phyloP scores from a whole-genome alignment of 2,888 invertebrate species.

The Ctena decussata region DNA sequence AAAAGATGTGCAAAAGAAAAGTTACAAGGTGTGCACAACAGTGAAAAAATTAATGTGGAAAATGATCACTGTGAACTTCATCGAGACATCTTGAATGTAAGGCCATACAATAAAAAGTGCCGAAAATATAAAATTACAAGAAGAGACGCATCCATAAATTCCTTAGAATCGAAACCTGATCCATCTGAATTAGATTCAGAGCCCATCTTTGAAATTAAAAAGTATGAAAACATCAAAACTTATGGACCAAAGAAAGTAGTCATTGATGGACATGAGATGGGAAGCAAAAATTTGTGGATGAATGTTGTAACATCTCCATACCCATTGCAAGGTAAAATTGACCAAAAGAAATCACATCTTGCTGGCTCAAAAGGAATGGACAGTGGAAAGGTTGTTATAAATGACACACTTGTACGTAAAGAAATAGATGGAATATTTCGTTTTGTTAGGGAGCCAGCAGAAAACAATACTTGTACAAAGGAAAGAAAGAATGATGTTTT shows the following conservation, averaged over 20 bases:
- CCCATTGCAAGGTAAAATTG: background rate
- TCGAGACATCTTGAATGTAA: background rate
- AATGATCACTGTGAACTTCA: background rate
- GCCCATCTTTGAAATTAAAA: background rate
- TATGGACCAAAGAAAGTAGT: constrained; percentile 25
- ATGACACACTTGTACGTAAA: background rate
- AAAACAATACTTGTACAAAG: background rate
- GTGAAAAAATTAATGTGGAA: background rate
- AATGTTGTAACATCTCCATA: constrained; percentile 22
- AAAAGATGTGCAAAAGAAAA: background rate
- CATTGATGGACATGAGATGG: constrained; percentile 32
- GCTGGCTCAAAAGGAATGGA: too few relatives aligned
- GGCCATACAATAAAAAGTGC: background rate
- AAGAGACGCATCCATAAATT: background rate
- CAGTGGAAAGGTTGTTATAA: background rate
- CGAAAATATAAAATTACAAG: background rate
- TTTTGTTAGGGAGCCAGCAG: background rate
- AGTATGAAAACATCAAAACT: background rate
- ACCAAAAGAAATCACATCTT: background rate
- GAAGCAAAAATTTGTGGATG: constrained; percentile 23
- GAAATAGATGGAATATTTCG: background rate
- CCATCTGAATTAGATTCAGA: background rate
- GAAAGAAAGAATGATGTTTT: too few relatives aligned
- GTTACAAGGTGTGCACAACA: background rate
- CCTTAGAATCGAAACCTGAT: background rate